phyloP scores from a whole-genome alignment of 1,140 invertebrate genomes.

The Brachionus angularis region DNA sequence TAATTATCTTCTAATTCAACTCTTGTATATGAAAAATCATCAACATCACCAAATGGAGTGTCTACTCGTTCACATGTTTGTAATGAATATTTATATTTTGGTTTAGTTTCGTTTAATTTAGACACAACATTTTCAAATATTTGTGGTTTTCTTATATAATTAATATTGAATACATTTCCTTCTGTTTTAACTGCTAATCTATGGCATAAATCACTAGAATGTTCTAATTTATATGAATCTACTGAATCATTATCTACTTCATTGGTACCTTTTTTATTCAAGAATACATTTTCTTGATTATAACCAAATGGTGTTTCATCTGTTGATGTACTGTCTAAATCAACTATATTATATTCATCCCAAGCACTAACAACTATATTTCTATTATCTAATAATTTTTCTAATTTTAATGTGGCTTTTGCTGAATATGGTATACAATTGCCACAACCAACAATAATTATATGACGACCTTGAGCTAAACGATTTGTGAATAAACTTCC shows the following conservation, averaged over 20 bases:
- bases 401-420: background rate
- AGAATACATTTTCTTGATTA: slow-evolving; percentile 18
- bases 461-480: slow-evolving; percentile 9
- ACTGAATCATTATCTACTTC: background rate
- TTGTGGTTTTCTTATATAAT: background rate
- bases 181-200: slow-evolving; percentile 14
- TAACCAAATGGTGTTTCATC: slow-evolving; percentile 14
- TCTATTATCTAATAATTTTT: slow-evolving; percentile 5
- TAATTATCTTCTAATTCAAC: background rate
- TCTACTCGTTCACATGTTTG: slow-evolving; percentile 28
- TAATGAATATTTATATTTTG: background rate
- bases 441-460: slow-evolving; percentile 40
- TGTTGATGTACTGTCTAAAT: background rate
- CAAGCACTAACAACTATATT: slow-evolving; percentile 37
- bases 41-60: slow-evolving; percentile 34
- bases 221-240: slow-evolving; percentile 1
- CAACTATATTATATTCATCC: slow-evolving; percentile 35
- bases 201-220: slow-evolving; percentile 12
- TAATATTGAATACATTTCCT: slow-evolving; percentile 38
- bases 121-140: slow-evolving; percentile 2
- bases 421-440: slow-evolving; percentile 19
- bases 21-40: slow-evolving; percentile 18
- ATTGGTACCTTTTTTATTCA: background rate
- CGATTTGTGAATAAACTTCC: slow-evolving; percentile 29
- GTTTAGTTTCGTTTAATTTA: background rate